Evolutionary conservation across 1,140 invertebrate species (phyloP).

Genomic region (Pectinophora gossypiella): DNA sequence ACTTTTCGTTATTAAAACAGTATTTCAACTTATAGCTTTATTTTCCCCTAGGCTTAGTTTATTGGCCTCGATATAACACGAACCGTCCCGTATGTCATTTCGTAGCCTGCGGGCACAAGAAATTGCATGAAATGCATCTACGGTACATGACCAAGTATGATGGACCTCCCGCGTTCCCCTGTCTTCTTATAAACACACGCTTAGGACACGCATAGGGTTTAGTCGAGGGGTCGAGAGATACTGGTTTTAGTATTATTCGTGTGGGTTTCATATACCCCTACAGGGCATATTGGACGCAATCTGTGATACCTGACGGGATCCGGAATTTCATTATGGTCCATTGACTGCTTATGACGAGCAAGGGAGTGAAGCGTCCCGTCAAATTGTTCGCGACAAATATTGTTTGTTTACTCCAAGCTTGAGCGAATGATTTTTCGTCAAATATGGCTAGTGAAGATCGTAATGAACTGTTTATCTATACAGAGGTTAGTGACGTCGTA

Average conservation of each 20-base stretch:
- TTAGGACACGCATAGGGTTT: conserved; percentile 3
- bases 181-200: background rate
- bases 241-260: conserved; percentile 30
- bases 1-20: background rate
- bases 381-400: conserved; percentile 26
- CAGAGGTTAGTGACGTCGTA: too few relatives aligned
- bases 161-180: conserved; percentile 18
- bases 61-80: conserved; percentile 50
- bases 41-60: conserved; percentile 29
- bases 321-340: conserved; percentile 60
- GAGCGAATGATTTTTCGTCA: too few relatives aligned
- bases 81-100: conserved; percentile 54
- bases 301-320: conserved; percentile 57
- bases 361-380: conserved; percentile 28
- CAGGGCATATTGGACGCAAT: conserved; percentile 61
- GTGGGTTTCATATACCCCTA: conserved; percentile 39
- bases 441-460: too few relatives aligned
- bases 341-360: conserved; percentile 44
- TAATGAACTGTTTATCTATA: too few relatives aligned
- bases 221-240: conserved; percentile 24
- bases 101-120: conserved; percentile 54
- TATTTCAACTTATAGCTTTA: background rate
- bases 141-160: conserved; percentile 26
- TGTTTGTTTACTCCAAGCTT: background rate
- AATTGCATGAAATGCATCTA: conserved; percentile 58